These are phyloP conservation scores for Colistium nudipinnis DNA, from an alignment of 2,113 vertebrate genomes.

Conservation along the genomic window DNA sequence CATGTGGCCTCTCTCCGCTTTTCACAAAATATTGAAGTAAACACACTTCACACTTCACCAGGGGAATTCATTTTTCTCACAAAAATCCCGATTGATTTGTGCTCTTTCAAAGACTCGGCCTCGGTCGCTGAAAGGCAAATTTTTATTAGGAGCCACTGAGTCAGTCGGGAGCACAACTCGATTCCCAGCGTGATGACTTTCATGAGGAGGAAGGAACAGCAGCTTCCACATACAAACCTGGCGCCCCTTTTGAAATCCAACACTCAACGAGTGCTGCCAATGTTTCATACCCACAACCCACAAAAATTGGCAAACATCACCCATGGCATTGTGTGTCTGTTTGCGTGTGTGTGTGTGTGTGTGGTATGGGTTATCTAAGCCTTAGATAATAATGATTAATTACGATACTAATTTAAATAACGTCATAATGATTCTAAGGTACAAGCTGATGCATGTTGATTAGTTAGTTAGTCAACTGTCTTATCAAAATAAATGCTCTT, in stretches of 20 bases:
- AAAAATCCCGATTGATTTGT: background rate
- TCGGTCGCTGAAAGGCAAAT: constrained; percentile 24
- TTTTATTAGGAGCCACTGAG: constrained; percentile 14
- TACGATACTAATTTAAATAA: too few species aligned
- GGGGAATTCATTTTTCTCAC: background rate
- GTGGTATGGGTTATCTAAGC: too few species aligned
- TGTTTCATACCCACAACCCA: too few species aligned
- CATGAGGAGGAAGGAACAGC: constrained; percentile 5
- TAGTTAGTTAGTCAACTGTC: too few species aligned
- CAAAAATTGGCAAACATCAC: too few species aligned
- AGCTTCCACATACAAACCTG: constrained; percentile 17
- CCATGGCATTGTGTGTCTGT: too few species aligned
- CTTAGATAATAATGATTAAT: too few species aligned
- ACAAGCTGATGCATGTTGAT: too few species aligned
- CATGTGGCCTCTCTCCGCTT: background rate
- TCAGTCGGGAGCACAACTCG: background rate
- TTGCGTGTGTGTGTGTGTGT: background rate
- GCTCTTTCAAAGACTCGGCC: constrained; percentile 28
- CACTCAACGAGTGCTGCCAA: constrained; percentile 17
- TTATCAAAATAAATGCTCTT: too few species aligned
- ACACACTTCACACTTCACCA: background rate
- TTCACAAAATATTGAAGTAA: background rate
- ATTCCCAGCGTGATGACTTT: constrained; percentile 17
- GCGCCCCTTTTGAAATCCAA: background rate
- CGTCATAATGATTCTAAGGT: too few species aligned